phyloP scores from a whole-genome alignment of 2,797 vertebrate species.

The Bradypodion ventrale region DNA sequence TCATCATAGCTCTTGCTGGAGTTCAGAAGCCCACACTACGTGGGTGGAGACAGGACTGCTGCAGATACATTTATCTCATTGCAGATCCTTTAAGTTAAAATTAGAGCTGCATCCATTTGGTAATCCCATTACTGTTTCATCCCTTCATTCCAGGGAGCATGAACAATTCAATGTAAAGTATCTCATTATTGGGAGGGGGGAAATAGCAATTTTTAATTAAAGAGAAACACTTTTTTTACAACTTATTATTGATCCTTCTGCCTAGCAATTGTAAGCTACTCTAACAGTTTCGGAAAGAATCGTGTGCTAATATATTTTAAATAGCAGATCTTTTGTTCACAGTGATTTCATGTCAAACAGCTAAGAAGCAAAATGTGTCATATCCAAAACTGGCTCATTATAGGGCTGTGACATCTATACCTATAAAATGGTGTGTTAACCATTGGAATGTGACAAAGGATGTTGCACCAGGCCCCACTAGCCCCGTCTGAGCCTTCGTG shows the following conservation, averaged over 20 bases:
- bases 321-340: not conserved
- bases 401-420: not conserved
- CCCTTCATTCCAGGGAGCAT: not conserved
- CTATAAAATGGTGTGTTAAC: no score
- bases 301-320: not conserved
- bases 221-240: not conserved
- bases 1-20: not conserved
- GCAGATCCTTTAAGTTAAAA: not conserved
- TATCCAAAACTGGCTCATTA: not conserved
- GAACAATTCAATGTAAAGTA: not conserved
- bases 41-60: not conserved
- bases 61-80: not conserved
- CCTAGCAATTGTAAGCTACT: not conserved
- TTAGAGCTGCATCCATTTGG: not conserved
- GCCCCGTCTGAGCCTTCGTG: no score
- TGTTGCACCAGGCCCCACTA: no score
- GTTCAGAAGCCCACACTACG: not conserved
- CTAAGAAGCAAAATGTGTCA: not conserved
- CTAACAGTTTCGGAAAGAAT: not conserved
- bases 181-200: not conserved
- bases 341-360: constrained; percentile 23
- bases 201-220: not conserved
- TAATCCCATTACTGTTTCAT: not conserved
- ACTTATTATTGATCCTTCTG: not conserved
- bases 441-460: no score